Evolutionary conservation across 2,113 vertebrate species (phyloP), one percentile per base, ranked within the genome.

Genomic region (Solenodon paradoxus): DNA sequence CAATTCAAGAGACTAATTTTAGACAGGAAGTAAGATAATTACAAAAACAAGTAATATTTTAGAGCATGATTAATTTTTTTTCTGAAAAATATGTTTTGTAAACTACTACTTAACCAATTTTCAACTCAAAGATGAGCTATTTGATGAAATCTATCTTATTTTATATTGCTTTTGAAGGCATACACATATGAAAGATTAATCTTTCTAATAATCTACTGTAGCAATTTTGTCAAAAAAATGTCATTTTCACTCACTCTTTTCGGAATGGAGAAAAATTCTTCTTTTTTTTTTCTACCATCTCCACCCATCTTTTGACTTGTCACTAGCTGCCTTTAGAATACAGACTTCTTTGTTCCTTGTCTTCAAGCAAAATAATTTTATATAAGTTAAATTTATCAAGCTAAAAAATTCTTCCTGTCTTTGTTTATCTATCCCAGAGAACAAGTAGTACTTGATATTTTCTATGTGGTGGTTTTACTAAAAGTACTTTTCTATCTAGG

Each of bases 131-230:
- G 24, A 91, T 79, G 35, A 96, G 28, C 88, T 95, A 81, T 93
- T 81, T 98, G 96, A 96, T 92, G 90, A 97, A 90, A n/a, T 95
- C 71, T 95, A 68, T 97, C 95, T 79, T 94, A 88, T 79, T 97
- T 80, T 78, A 79, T 79, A 93, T 95, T 97, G 95, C 95, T 96
- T 97, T 96, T 80, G 1, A 68, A 96, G 95, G 97, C 89, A 97
- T 94, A 96, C 35, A 93, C 82, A 96, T 94, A 87, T 92, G 93
- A 91, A 91, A 92, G 96, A 96, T 97, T 97, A 97, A 97, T 97
- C 83, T 97, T 96, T 97, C 71, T 85, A 93, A 95, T 74, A 30
- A 96, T 97, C 94, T 97, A n/a, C 91, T 75, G 30, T 86, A 94
- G 87, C 61, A 93, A 90, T 78, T 96, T 88, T 95, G 88, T 63